phyloP scores from a whole-genome alignment of 1,140 invertebrate genomes.

The Scaptomyza graminum region DNA sequence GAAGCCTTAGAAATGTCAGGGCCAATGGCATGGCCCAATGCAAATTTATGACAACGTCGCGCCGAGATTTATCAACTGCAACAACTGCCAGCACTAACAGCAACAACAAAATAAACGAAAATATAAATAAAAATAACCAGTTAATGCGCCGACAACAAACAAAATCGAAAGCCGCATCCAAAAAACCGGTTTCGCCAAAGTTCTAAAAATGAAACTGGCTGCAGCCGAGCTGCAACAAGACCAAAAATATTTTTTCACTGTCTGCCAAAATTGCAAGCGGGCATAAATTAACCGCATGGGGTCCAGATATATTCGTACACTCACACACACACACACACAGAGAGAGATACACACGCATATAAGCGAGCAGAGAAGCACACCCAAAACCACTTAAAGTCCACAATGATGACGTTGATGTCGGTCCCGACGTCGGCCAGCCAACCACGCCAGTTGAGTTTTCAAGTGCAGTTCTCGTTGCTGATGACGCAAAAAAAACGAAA shows the following conservation, averaged over 20 bases:
- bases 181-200: conserved; percentile 77
- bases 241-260: conserved; percentile 79
- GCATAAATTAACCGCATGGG: conserved; percentile 82
- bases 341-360: conserved; percentile 35
- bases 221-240: conserved; percentile 62
- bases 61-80: conserved; percentile 78
- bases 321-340: conserved; percentile 22
- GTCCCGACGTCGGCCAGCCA: conserved; percentile 27
- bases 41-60: conserved; percentile 78
- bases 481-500: conserved; percentile 75
- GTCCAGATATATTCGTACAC: conserved; percentile 69
- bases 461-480: conserved; percentile 68
- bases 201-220: conserved; percentile 80
- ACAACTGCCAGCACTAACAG: conserved; percentile 43
- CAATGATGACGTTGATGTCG: conserved; percentile 80
- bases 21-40: conserved; percentile 81
- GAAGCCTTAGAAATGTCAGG: conserved; percentile 81
- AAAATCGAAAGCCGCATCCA: conserved; percentile 77
- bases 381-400: conserved; percentile 81
- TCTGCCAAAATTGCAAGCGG: conserved; percentile 80
- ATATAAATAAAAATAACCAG: conserved; percentile 50
- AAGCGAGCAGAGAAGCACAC: conserved; percentile 69
- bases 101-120: conserved; percentile 38
- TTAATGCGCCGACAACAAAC: conserved; percentile 77
- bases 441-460: conserved; percentile 78